Conservation (phyloP, 2,888 invertebrate genomes). For the Deilephila porcellus region DNA sequence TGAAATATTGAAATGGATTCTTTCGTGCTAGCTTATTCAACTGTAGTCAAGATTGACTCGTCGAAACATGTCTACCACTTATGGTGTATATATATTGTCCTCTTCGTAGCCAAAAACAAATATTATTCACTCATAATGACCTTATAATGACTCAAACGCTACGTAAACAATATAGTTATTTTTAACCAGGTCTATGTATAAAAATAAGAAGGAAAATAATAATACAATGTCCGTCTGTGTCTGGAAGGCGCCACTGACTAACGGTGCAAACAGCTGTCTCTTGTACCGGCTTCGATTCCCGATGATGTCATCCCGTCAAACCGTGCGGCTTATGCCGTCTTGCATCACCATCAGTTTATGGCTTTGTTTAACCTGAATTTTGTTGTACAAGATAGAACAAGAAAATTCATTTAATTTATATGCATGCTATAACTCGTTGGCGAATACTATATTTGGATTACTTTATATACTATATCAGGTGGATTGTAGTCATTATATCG, state of each 20-base stretch:
- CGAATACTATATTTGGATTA: too few species aligned
- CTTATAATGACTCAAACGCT: conserved; percentile 10
- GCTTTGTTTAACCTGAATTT: not conserved
- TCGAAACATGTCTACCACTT: not conserved
- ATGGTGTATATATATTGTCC: not conserved
- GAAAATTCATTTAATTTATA: too few species aligned
- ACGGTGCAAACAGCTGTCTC: conserved; percentile 38
- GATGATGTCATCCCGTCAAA: conserved; percentile 33
- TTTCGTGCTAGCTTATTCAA: too few species aligned
- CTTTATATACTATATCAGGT: not conserved
- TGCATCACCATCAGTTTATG: conserved; percentile 30
- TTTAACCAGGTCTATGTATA: conserved; percentile 11
- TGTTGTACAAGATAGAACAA: not conserved
- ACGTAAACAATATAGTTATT: not conserved
- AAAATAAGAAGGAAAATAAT: conserved; percentile 23
- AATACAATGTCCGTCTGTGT: conserved; percentile 2
- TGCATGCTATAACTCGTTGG: too few species aligned
- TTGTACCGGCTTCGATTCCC: conserved; percentile 38
- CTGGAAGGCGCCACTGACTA: conserved; percentile 45
- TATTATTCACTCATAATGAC: not conserved
- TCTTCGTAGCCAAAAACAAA: not conserved
- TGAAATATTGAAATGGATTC: too few species aligned
- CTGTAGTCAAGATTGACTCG: too few species aligned
- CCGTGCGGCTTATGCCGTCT: conserved; percentile 17
- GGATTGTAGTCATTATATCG: not conserved